Percentiles rank a stretch among this genome's conserved stretches.
Evolutionary conservation across 2,888 invertebrate species (phyloP).

Genomic region (Antheraea yamamai): DNA sequence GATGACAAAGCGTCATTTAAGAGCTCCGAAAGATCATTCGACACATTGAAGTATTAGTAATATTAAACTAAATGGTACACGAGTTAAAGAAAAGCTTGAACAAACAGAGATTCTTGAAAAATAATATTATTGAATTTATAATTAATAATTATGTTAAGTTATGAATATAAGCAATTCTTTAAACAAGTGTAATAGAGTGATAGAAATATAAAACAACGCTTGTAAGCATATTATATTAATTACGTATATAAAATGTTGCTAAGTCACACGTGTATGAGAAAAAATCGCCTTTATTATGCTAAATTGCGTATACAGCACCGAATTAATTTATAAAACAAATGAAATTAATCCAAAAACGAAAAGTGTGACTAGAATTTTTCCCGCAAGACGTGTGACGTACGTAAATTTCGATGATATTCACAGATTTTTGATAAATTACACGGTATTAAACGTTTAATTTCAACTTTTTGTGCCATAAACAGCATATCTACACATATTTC

Average conservation of each 20-base stretch:
- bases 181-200: background rate
- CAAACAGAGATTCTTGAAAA: background rate
- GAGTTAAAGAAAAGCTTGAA: background rate
- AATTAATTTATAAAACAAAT: background rate
- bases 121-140: constrained; percentile 9
- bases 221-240: constrained; percentile 27
- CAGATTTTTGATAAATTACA: constrained; percentile 13
- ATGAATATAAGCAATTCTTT: too few relatives aligned
- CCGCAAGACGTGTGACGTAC: constrained; percentile 32
- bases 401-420: background rate
- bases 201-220: constrained; percentile 19
- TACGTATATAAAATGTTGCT: constrained; percentile 22
- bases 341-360: constrained; percentile 15
- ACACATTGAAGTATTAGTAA: background rate
- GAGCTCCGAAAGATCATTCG: background rate
- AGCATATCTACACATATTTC: background rate
- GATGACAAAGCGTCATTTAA: background rate
- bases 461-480: background rate
- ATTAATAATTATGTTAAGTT: background rate
- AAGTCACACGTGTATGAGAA: constrained; percentile 32
- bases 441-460: background rate
- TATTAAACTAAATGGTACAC: background rate
- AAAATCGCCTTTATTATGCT: constrained; percentile 31
- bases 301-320: constrained; percentile 15
- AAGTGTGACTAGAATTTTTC: constrained; percentile 40